Percentiles rank a stretch among this genome's conserved stretches.
Conservation (phyloP, 2,888 invertebrate genomes). For the Autographa gamma region DNA sequence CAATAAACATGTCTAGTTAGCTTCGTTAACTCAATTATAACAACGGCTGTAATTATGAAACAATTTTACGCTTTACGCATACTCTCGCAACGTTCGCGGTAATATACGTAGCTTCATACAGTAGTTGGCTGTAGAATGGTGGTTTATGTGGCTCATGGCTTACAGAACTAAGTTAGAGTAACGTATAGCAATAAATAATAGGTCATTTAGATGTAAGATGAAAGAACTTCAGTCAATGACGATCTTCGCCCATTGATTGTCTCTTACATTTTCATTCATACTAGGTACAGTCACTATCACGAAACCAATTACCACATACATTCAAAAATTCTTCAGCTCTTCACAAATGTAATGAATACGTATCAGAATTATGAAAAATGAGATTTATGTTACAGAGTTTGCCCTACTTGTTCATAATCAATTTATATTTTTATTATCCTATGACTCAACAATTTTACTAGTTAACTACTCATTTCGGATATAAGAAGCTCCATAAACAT, state of each 20-base stretch:
- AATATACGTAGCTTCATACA: slow-evolving; percentile 4
- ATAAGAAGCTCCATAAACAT: not conserved
- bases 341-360: too few relatives aligned
- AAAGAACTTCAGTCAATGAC: too few relatives aligned
- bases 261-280: too few relatives aligned
- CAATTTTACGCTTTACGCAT: slow-evolving; percentile 38
- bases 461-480: not conserved
- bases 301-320: too few relatives aligned
- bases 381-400: not conserved
- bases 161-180: slow-evolving; percentile 20
- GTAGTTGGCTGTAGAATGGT: not conserved
- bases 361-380: not conserved
- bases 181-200: not conserved
- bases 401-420: slow-evolving; percentile 4
- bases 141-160: not conserved
- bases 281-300: too few relatives aligned
- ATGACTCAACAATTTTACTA: not conserved
- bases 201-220: too few relatives aligned
- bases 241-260: too few relatives aligned
- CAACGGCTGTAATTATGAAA: slow-evolving; percentile 38
- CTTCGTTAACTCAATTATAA: slow-evolving; percentile 49
- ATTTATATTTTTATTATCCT: not conserved
- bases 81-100: slow-evolving; percentile 25
- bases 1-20: slow-evolving; percentile 45
- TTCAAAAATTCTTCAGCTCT: too few relatives aligned